Percentiles rank a stretch among this genome's conserved stretches.
Conservation (phyloP, 1,140 invertebrate species). For the Drosophila tsacasi region DNA sequence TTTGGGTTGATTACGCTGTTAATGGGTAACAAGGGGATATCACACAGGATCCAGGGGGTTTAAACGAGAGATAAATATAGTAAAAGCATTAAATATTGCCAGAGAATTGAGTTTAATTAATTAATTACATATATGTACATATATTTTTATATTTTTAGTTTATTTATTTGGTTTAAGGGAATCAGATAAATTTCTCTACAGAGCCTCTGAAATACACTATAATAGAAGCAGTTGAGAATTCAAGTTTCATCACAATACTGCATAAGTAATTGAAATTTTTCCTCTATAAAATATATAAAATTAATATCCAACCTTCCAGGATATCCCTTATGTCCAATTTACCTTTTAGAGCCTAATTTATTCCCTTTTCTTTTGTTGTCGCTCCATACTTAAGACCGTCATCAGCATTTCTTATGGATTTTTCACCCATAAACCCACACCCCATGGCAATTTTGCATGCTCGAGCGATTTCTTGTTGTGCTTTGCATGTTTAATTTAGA, state of each 20-base stretch:
- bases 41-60: neutral
- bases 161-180: no score
- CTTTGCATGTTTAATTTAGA: slow-evolving; percentile 71
- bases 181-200: no score
- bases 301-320: neutral
- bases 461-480: slow-evolving; percentile 66
- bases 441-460: slow-evolving; percentile 60
- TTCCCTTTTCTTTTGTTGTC: slow-evolving; percentile 43
- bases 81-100: neutral
- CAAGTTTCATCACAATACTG: no score
- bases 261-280: no score
- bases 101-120: neutral
- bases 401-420: slow-evolving; percentile 71
- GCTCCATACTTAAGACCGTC: slow-evolving; percentile 63
- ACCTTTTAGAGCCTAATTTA: slow-evolving; percentile 13
- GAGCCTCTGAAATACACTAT: no score
- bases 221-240: no score
- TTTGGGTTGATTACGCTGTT: slow-evolving; percentile 28
- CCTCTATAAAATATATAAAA: no score
- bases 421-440: neutral
- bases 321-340: neutral
- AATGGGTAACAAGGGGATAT: slow-evolving; percentile 5
- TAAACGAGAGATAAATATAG: neutral
- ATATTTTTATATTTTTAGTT: no score
- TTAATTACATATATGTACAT: no score